phyloP scores from a whole-genome alignment of 2,888 invertebrate species.

The Himalopsyche japonica region DNA sequence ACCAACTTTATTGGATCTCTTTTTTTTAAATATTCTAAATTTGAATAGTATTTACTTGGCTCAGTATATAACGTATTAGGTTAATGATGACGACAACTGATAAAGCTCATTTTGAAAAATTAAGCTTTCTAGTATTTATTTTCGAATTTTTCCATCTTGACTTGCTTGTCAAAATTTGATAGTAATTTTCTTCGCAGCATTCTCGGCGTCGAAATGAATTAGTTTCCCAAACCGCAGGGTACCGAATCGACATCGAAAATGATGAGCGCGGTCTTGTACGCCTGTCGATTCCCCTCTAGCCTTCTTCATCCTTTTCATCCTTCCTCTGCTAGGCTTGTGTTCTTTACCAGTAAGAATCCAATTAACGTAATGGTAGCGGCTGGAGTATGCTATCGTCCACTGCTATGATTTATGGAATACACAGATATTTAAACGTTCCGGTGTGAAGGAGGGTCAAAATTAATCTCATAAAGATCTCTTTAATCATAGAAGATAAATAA shows the following conservation, averaged over 20 bases:
- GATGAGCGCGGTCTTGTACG: not conserved
- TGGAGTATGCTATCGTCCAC: conserved; percentile 31
- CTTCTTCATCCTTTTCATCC: not conserved
- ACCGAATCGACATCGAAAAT: not conserved
- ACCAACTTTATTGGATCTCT: too few relatives aligned
- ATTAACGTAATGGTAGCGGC: conserved; percentile 38
- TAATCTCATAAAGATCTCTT: not conserved
- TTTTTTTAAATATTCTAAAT: too few relatives aligned
- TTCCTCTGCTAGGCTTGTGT: not conserved
- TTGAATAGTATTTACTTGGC: too few relatives aligned
- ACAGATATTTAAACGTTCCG: conserved; percentile 19
- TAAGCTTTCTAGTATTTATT: too few relatives aligned
- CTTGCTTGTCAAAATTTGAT: too few relatives aligned
- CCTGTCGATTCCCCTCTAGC: not conserved
- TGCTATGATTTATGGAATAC: conserved; percentile 34
- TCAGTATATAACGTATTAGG: too few relatives aligned
- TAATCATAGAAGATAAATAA: too few relatives aligned
- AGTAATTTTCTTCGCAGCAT: not conserved
- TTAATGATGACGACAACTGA: too few relatives aligned
- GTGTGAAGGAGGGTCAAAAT: not conserved
- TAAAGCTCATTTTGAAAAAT: too few relatives aligned
- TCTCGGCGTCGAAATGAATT: not conserved
- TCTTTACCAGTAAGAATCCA: conserved; percentile 21
- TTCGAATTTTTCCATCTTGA: too few relatives aligned
- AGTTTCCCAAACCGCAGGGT: not conserved